phyloP scores from a whole-genome alignment of 1,140 invertebrate genomes.

The Leptinotarsa texana region DNA sequence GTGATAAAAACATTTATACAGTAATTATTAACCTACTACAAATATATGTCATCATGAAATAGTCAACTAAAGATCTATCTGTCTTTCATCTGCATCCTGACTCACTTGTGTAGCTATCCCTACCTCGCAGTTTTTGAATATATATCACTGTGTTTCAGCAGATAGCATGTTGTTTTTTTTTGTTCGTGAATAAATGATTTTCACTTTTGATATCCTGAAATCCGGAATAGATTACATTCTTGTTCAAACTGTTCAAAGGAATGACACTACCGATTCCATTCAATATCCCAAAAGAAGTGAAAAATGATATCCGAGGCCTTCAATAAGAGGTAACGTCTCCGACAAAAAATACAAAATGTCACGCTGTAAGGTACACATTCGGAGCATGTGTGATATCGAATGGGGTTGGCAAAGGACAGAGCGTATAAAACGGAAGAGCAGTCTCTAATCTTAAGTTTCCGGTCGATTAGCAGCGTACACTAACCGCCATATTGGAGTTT shows the following conservation, averaged over 20 bases:
- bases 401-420: conserved; percentile 12
- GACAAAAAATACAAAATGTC: conserved; percentile 24
- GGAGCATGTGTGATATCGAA: conserved; percentile 18
- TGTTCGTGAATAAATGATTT: not conserved
- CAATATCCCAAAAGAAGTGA: conserved; percentile 3
- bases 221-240: not conserved
- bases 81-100: too few species aligned
- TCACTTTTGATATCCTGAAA: not conserved
- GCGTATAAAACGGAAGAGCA: conserved; percentile 37
- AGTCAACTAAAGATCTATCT: too few species aligned
- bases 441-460: conserved; percentile 54
- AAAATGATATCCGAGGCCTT: conserved; percentile 22
- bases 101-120: too few species aligned
- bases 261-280: not conserved
- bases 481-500: conserved; percentile 55
- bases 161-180: not conserved
- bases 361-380: conserved; percentile 15
- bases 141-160: too few species aligned
- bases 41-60: too few species aligned
- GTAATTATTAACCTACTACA: too few species aligned
- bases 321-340: conserved; percentile 12
- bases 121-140: too few species aligned
- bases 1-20: too few species aligned
- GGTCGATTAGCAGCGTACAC: conserved; percentile 52
- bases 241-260: not conserved